A percentile compares a stretch with the other conserved stretches of the same genome.
These are phyloP conservation scores for Rhysida immarginata DNA, from an alignment of 1,140 invertebrate genomes.

Conservation along the genomic window DNA sequence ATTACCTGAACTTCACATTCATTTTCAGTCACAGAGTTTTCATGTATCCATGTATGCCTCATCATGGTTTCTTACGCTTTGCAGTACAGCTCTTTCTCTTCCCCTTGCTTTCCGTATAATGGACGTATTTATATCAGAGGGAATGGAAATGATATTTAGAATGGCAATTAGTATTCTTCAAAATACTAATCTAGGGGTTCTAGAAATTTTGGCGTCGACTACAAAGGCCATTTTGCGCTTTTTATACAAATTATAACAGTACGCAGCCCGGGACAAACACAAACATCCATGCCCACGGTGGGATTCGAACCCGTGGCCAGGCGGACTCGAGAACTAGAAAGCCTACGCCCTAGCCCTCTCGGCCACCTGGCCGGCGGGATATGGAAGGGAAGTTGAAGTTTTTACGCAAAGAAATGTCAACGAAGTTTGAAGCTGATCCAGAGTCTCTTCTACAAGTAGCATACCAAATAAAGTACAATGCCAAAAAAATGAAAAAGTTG, in stretches of 20 bases:
- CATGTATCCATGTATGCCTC: constrained; percentile 97
- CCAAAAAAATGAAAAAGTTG: constrained; percentile 96
- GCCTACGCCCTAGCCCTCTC: no score
- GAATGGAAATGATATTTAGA: constrained; percentile 96
- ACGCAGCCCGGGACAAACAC: no score
- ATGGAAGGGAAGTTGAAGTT: constrained; percentile 99
- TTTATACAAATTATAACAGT: no score
- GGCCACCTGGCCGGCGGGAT: no score
- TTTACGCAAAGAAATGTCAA: constrained; percentile 90
- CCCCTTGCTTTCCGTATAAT: constrained; percentile 81
- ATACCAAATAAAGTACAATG: constrained; percentile 81
- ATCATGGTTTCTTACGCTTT: constrained; percentile 95
- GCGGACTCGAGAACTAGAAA: no score
- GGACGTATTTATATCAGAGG: constrained; percentile 94
- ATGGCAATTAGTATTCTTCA: constrained; percentile 84
- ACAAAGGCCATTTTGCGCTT: no score
- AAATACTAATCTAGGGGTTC: constrained; percentile 75
- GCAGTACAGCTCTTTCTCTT: constrained; percentile 80
- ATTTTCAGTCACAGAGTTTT: constrained; percentile 93
- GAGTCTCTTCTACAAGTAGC: constrained; percentile 77
- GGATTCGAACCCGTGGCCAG: no score
- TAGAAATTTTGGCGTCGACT: no score
- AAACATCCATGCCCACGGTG: no score
- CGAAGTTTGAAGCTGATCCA: constrained; percentile 72
- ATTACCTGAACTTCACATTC: constrained; percentile 80